Evolutionary conservation across 2,797 vertebrate species (phyloP), one percentile per base, ranked within the genome.

Genomic region (Peromyscus aztecus): DNA sequence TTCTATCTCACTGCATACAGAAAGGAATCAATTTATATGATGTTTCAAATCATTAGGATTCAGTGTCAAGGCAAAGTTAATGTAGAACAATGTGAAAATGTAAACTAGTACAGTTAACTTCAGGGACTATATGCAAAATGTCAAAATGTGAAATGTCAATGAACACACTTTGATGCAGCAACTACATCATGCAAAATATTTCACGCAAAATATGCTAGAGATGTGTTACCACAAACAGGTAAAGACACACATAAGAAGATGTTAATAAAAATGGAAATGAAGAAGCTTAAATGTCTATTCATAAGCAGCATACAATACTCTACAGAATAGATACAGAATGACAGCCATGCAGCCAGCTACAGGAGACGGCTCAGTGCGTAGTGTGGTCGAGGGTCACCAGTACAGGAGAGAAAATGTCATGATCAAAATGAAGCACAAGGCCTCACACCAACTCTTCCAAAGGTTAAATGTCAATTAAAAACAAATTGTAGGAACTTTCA

Each of bases 71-170:
- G 40, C 27, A 61, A 63, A 40, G 24, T 43, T 29, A 84, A 84
- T 21, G 27, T 43, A 40, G 82, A 40, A 69, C 9, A 83, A 2
- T 52, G 40, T 77, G 34, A 27, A 89, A 83, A 92, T 34, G 34
- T 81, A 76, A 67, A 89, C 37, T 27, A 1, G 37, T 83, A 65
- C 6, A 59, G 27, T 61, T 61, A 89, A 14, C 81, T 57, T 88
- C 29, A 69, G 93, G 34, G 49, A 77, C 13, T 93, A 93, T 46
- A 40, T 27, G 12, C 34, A 85, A 91, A 71, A 94, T 57, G 93
- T 78, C 85, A 96, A 91, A 90, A 95, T 82, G 29, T 82, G 61
- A 77, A 94, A 46, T 65, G 11, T n/a, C 31, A 95, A 91, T 87
- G 24, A 94, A 89, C 78, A 73, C 14, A 2, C 31, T 84, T 40